These are phyloP conservation scores for Heterohyrax brucei DNA, from an alignment of 2,797 vertebrate species.

Conservation along the genomic window DNA sequence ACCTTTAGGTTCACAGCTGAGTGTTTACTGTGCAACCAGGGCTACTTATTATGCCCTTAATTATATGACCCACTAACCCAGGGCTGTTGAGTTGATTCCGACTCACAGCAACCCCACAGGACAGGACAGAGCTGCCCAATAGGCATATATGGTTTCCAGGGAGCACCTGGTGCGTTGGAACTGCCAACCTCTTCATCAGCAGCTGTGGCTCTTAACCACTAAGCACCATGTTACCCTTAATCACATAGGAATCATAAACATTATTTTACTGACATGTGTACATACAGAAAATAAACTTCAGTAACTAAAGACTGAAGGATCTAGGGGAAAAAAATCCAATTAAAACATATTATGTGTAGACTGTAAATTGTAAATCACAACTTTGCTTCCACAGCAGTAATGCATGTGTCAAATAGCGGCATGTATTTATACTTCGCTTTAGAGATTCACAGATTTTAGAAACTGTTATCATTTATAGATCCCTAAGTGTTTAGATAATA, in stretches of 20 bases:
- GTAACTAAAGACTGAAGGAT: neutral
- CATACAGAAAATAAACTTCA: conserved; percentile 33
- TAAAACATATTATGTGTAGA: neutral
- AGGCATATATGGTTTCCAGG: no score
- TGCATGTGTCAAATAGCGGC: neutral
- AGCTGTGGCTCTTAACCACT: no score
- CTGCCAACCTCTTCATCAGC: no score
- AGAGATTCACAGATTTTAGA: neutral
- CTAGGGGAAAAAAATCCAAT: neutral
- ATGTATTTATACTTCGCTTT: neutral
- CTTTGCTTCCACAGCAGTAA: neutral
- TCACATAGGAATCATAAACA: conserved; percentile 70
- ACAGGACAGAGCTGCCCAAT: no score
- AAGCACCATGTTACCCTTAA: neutral
- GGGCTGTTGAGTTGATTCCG: no score
- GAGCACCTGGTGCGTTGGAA: no score
- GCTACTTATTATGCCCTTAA: no score
- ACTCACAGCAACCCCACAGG: no score
- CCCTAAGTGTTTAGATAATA: conserved; percentile 38
- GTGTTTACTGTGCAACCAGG: no score
- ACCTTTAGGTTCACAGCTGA: no score
- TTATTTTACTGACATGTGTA: neutral
- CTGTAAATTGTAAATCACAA: neutral
- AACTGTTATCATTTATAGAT: neutral
- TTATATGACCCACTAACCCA: no score